A percentile compares a stretch with the other conserved stretches of the same genome.
These are phyloP conservation scores for Asarcornis scutulata DNA, from an alignment of 2,113 vertebrate species.

Conservation along the genomic window DNA sequence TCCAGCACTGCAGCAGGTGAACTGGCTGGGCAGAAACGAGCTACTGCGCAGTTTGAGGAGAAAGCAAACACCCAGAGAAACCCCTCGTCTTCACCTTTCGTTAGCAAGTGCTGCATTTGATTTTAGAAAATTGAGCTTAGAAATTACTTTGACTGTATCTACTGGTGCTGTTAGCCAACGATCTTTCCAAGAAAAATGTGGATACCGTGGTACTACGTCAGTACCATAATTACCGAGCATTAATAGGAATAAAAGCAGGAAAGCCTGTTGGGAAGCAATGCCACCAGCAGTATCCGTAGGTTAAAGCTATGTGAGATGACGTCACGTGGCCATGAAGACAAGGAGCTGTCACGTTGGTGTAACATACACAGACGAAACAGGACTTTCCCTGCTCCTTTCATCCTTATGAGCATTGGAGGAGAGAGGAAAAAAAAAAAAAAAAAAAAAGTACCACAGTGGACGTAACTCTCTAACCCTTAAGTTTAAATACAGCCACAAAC, in stretches of 20 bases:
- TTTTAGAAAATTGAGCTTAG: not conserved
- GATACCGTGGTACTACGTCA: not conserved
- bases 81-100: not conserved
- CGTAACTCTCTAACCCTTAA: not conserved
- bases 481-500: not conserved
- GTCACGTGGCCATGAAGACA: not conserved
- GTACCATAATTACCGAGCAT: not conserved
- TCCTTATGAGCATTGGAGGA: not conserved
- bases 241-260: not conserved
- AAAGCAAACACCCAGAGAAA: not conserved
- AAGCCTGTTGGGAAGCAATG: not conserved
- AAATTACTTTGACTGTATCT: not conserved
- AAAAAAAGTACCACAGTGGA: fast-evolving
- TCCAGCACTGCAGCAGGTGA: not conserved
- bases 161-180: not conserved
- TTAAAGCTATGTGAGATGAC: not conserved
- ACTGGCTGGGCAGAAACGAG: not conserved
- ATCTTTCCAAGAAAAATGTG: not conserved
- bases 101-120: not conserved
- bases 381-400: not conserved
- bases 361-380: not conserved
- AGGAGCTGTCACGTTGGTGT: not conserved
- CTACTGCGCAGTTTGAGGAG: not conserved
- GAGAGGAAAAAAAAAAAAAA: not conserved
- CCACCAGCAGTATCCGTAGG: not conserved